phyloP scores from a whole-genome alignment of 2,888 invertebrate species.

The Platypus cylindrus region DNA sequence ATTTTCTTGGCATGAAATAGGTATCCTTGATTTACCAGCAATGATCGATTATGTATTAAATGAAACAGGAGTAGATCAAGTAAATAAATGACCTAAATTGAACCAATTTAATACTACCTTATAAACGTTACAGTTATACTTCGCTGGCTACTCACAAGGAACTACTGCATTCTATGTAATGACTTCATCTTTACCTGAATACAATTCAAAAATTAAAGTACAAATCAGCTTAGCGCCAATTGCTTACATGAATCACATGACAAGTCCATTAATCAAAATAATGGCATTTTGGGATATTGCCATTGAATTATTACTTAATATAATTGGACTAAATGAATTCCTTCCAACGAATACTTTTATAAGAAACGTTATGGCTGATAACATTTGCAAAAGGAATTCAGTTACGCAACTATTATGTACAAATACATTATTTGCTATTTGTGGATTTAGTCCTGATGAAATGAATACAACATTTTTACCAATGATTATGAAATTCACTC shows the following conservation, averaged over 20 bases:
- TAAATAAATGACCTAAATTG: neutral
- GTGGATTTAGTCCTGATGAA: slow-evolving; percentile 27
- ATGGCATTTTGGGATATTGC: slow-evolving; percentile 17
- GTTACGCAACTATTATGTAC: slow-evolving; percentile 22
- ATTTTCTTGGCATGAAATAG: slow-evolving; percentile 73
- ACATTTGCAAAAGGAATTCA: slow-evolving; percentile 11
- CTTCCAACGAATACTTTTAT: slow-evolving; percentile 44
- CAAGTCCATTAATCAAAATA: slow-evolving; percentile 25
- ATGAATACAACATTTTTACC: slow-evolving; percentile 27
- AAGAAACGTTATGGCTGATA: slow-evolving; percentile 20
- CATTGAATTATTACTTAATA: slow-evolving; percentile 12
- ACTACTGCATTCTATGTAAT: slow-evolving; percentile 56
- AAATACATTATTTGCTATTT: slow-evolving; percentile 27
- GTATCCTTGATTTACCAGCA: slow-evolving; percentile 64
- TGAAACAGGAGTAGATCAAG: slow-evolving; percentile 37
- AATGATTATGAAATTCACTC: slow-evolving; percentile 20
- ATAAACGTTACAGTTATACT: slow-evolving; percentile 40
- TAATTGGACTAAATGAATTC: slow-evolving; percentile 47
- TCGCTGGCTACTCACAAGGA: slow-evolving; percentile 74
- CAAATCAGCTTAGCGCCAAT: slow-evolving; percentile 61
- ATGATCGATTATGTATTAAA: slow-evolving; percentile 62
- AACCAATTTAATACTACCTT: neutral
- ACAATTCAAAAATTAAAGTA: slow-evolving; percentile 51
- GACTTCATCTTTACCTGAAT: slow-evolving; percentile 49
- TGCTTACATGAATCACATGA: slow-evolving; percentile 46